phyloP scores from a whole-genome alignment of 92 coral and sea anemone genomes.

The Palythoa heliodiscus region DNA sequence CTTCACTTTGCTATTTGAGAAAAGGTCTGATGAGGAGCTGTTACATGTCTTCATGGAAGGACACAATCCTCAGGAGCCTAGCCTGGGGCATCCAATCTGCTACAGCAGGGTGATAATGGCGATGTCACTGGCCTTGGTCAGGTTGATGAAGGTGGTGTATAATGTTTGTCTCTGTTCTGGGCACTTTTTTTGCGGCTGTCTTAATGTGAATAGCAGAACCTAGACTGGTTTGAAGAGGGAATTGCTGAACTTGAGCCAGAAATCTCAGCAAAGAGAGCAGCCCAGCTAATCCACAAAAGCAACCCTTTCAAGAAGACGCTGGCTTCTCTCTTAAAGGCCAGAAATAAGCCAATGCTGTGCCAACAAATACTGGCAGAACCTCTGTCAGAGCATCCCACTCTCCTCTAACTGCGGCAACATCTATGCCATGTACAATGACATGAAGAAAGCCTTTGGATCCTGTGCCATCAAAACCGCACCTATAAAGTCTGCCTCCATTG shows the following conservation, averaged over 20 bases:
- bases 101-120: not conserved
- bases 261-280: too few species aligned
- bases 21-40: not conserved
- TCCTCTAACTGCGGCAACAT: constrained; percentile 42
- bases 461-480: not conserved
- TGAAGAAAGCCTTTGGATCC: constrained; percentile 21
- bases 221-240: too few species aligned
- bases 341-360: constrained; percentile 18
- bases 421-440: constrained; percentile 14
- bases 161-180: too few species aligned
- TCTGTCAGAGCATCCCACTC: constrained; percentile 35
- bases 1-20: not conserved
- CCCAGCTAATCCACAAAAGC: too few species aligned
- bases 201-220: too few species aligned
- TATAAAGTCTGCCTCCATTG: not conserved
- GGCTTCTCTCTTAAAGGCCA: not conserved
- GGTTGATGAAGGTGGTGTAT: too few species aligned
- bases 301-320: not conserved
- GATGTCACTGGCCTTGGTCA: too few species aligned
- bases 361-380: constrained; percentile 35
- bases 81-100: not conserved
- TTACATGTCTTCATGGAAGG: not conserved
- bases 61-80: not conserved
- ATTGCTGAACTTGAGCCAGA: too few species aligned
- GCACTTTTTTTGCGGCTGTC: too few species aligned